Base-by-base conservation (phyloP, 2,797 vertebrate species). In the Silurus lanzhouensis region DNA sequence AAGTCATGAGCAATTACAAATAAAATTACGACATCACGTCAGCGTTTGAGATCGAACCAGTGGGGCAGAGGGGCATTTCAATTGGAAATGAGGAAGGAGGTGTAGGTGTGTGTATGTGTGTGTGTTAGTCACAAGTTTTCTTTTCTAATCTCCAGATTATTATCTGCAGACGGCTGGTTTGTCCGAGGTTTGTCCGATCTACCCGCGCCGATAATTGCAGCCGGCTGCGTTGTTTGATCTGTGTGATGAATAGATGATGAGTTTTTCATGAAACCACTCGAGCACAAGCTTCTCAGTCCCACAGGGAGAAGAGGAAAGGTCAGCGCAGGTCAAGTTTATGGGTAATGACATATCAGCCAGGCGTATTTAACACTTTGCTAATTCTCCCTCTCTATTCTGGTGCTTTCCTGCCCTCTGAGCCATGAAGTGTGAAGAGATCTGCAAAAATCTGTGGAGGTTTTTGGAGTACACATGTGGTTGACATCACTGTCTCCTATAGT, bases 231-330 rank as follows among this genome's bases (percentile, higher is more conserved):
- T 98, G 96, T 99, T 99, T 99, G 98, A 99, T 99, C 96, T 97
- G 96, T 94, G 96, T 96, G 97, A 99, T 97, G 98, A 99, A 97
- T 97, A 97, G 95, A 96, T 97, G 98, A 99, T 99, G 98, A 97
- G 97, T 97, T 99, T 99, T 99, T 98, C 97, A 97, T 97, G 96
- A 96, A 98, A 99, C 95, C 97, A 93, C 95, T 97, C 96, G 97
- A 97, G 96, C 97, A 97, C 95, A 95, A 94, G 91, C 91, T 66
- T 94, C 92, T 91, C 85, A 67, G 91, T 95, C 94, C 96, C 95
- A 95, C 91, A 88, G 97, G 97, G 97, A 99, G 94, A 92, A 93
- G 93, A 91, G 91, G 46, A 92, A 92, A 93, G 95, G 94, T 95
- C 93, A 94, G 92, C 27, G 90, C 90, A 95, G 97, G 98, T 97